Evolutionary conservation across 2,113 vertebrate genomes (phyloP).

Genomic region (Salminus brasiliensis): DNA sequence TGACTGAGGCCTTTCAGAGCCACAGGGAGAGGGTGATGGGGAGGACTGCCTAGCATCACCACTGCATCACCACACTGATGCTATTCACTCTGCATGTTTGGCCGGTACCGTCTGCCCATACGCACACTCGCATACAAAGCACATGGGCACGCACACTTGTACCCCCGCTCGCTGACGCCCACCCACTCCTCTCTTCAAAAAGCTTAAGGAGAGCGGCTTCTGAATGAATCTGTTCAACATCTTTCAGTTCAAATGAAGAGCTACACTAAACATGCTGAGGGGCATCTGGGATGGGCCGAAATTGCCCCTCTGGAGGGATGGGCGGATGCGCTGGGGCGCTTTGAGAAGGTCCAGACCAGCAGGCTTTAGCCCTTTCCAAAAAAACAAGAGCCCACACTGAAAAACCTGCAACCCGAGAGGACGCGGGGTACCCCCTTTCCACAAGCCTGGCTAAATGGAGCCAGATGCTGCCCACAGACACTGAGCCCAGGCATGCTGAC

Average conservation of each 20-base stretch:
- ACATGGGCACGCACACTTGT: conserved; percentile 43
- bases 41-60: conserved; percentile 73
- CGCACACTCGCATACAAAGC: conserved; percentile 30
- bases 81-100: conserved; percentile 77
- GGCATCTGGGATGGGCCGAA: conserved; percentile 87
- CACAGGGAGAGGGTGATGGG: conserved; percentile 60
- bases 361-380: conserved; percentile 70
- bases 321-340: conserved; percentile 77
- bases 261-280: conserved; percentile 86
- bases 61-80: conserved; percentile 81
- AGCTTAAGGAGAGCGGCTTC: conserved; percentile 81
- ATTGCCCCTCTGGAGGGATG: conserved; percentile 82
- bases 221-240: conserved; percentile 92
- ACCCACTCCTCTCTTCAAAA: conserved; percentile 64
- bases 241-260: conserved; percentile 93
- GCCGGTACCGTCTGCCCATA: conserved; percentile 61
- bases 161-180: conserved; percentile 39
- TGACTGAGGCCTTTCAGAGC: conserved; percentile 51
- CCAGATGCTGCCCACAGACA: conserved; percentile 90
- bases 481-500: conserved; percentile 74
- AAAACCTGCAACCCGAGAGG: conserved; percentile 89
- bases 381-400: conserved; percentile 85
- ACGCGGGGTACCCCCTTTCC: conserved; percentile 66
- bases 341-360: conserved; percentile 88
- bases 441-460: conserved; percentile 83